Base-by-base conservation (phyloP, 2,888 invertebrate genomes). In the Hyalella azteca region DNA sequence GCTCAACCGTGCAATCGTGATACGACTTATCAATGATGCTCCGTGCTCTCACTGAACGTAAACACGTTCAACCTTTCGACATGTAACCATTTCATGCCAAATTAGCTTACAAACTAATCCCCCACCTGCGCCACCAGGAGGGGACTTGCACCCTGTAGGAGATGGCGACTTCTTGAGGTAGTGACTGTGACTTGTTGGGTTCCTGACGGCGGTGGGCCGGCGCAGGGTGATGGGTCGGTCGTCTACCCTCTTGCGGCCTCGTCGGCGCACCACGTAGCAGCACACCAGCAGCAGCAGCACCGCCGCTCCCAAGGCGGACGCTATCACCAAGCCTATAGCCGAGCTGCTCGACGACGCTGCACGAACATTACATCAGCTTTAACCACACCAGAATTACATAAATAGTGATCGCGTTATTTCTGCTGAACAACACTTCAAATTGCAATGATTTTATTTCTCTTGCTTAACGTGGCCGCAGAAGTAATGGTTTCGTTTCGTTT, bases 91-190 rank as follows among this genome's bases (percentile, higher is more conserved):
- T n/a, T n/a, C n/a, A n/a, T n/a, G n/a, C n/a, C n/a, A n/a, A n/a
- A n/a, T n/a, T n/a, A n/a, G n/a, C n/a, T n/a, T n/a, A n/a, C n/a
- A n/a, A n/a, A n/a, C n/a, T n/a, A n/a, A n/a, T 3, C n/a, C 15
- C 66, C 26, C 26, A 48, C 22, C 80, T 60, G 54, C 41, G 77
- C 85, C 85, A 90, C 85, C 88, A 85, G 82, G 88, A 2, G 86
- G 86, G 32, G 87, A 86, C 86, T 88, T 87, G 66, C 83, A 40
- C 22, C 86, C 86, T 5, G 95, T 95, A 0, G 96, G 95, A 82
- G 95, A 95, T 0, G 96, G 95, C n/a, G 94, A 95, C 89, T 96
- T 97, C 90, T 95, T 95, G 87, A 96, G 89, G 88, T 95, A 95
- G 88, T 95, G 95, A 39, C 91, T 90, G n/a, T 86, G 87, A 7